Evolutionary conservation across 1,140 invertebrate species (phyloP), one percentile per base, ranked within the genome.

Genomic region (Drosophila dunni): DNA sequence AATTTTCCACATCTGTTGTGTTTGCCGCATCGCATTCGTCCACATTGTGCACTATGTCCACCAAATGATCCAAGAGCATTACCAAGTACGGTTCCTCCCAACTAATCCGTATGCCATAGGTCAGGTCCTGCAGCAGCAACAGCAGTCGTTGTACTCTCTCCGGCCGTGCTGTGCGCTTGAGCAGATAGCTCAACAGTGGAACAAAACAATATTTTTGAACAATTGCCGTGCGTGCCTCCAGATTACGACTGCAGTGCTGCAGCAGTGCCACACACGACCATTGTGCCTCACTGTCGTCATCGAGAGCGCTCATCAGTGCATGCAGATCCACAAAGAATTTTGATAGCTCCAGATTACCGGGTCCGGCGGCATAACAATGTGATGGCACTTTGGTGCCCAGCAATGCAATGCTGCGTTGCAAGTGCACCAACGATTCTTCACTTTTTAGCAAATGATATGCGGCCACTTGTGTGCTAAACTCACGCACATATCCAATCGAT

Each of bases 31-130:
- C 82, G 7, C 69, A 20, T 0, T 73, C 64, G 2, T 71, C 74
- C 1, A 72, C 51, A 9, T 76, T 72, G 40, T 90, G 79, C 6
- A 92, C 76, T 2, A 90, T 65, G 38, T 94, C 93, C 24, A 93
- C 93, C 0, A 93, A 92, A 33, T 93, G 92, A 57, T 92, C 91
- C 24, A 94, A 90, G 90, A 94, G 93, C 9, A 93, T 92, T 0
- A 93, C 92, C 54, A 94, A 73, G 73, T 93, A 93, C 2, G 94
- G 93, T 78, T 95, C 94, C 75, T 94, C 94, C 94, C 94, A 94
- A 4, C 90, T 92, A 38, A 94, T 94, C 76, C 93, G 93, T 29
- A 94, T 93, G n/a, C 94, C 94, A 63, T 94, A 94, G 2, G 94
- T 94, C 15, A 95, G 80, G 63, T 94, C 94, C 86, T 94, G 94